Evolutionary conservation across 2,888 invertebrate species (phyloP), one percentile per base, ranked within the genome.

Genomic region (Melieria crassipennis): DNA sequence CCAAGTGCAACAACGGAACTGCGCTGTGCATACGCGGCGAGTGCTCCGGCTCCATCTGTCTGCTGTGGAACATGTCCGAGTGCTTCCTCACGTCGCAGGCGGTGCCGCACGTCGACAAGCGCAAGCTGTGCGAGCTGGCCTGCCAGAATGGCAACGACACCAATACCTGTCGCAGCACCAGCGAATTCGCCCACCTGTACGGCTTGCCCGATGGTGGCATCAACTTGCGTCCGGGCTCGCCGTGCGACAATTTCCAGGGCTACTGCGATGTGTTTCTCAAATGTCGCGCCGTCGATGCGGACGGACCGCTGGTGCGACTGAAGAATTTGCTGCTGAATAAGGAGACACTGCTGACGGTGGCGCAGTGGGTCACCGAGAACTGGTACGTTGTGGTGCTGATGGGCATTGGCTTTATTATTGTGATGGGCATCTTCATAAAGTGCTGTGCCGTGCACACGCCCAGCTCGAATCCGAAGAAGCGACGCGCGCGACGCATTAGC

Each of bases 361-460:
- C 94, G 77, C 94, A 96, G 83, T 98, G 98, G 98, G 92, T 98
- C 74, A 96, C 95, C 75, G 95, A 95, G 84, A 93, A 93, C 85
- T 98, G 98, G 97, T 98, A 97, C 94, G 93, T 93, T 5, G 98
- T 99, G 77, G 89, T 98, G 75, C 88, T 99, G 68, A 94, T 96
- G 88, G 94, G 95, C 64, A 93, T 99, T 69, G 93, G 91, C 71
- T 94, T 99, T 84, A 92, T 99, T 69, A 93, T 98, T 79, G 92
- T 97, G 82, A 98, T 99, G 98, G 98, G 97, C 69, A 89, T 97
- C 71, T 99, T 99, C 87, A 98, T 99, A 83, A 99, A 99, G 87
- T 98, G 99, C 87, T 99, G 99, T 87, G 99, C 99, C 47, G 99
- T 99, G 67, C 99, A 99, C 88, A 99, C 99, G 69, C 99, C 99